phyloP scores from a whole-genome alignment of 2,113 vertebrate genomes.

The Syrrhaptes paradoxus region DNA sequence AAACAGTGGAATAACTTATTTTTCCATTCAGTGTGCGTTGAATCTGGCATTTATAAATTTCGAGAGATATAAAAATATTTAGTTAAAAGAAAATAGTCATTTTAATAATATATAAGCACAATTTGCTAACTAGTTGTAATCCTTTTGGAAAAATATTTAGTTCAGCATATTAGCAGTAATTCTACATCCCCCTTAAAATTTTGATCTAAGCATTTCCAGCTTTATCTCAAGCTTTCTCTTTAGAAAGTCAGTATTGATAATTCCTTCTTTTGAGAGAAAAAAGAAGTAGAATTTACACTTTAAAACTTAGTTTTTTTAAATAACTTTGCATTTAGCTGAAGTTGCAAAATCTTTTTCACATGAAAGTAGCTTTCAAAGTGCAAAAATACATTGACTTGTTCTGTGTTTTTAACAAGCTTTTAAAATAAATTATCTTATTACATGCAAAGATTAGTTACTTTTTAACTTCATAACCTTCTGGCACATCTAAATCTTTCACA shows the following conservation, averaged over 20 bases:
- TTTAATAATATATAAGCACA: neutral
- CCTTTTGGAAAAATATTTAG: neutral
- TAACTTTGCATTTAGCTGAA: neutral
- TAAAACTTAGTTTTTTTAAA: neutral
- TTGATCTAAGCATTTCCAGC: neutral
- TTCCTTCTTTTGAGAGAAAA: neutral
- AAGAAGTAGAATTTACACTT: neutral
- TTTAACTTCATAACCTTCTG: neutral
- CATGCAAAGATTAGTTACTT: neutral
- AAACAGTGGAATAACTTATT: neutral
- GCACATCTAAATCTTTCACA: neutral
- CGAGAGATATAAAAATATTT: neutral
- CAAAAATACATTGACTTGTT: neutral
- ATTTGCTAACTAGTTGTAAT: neutral
- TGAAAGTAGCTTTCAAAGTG: neutral
- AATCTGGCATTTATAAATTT: neutral
- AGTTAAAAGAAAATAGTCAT: neutral
- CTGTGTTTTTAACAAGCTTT: neutral
- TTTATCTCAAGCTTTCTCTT: neutral
- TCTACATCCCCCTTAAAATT: neutral
- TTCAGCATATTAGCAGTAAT: neutral
- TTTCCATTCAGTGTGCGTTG: neutral
- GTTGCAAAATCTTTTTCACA: neutral
- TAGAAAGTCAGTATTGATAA: neutral
- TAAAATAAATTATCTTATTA: neutral